A percentile compares a stretch with the other conserved stretches of the same genome.
Conservation (phyloP, 2,797 vertebrate species). For the Acipenser oxyrinchus region DNA sequence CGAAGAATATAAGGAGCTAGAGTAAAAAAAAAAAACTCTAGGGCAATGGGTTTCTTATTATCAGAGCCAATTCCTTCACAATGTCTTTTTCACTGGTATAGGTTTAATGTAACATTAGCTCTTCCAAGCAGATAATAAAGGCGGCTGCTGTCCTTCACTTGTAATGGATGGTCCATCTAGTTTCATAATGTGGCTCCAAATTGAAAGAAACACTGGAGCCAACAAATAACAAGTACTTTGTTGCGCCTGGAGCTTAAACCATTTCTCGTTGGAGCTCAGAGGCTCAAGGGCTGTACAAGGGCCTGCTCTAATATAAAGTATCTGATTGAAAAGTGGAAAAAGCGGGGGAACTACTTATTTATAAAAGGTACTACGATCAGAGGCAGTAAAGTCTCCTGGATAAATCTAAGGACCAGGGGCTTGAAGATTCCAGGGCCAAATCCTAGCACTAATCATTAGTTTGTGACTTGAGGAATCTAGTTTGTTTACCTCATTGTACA, state of each 20-base stretch:
- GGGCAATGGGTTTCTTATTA: constrained; percentile 4
- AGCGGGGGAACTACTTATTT: too few relatives aligned
- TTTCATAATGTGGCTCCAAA: constrained; percentile 15
- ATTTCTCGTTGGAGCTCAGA: too few relatives aligned
- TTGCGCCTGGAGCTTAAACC: neutral
- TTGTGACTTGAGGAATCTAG: too few relatives aligned
- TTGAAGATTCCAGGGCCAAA: too few relatives aligned
- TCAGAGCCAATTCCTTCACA: neutral
- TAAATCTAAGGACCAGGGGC: too few relatives aligned
- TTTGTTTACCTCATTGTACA: too few relatives aligned
- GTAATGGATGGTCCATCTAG: constrained; percentile 10
- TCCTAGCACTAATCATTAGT: neutral
- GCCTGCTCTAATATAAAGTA: too few relatives aligned
- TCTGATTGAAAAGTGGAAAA: too few relatives aligned
- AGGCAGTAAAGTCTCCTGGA: too few relatives aligned
- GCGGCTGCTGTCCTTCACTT: constrained; percentile 13
- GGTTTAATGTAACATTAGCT: constrained; percentile 8
- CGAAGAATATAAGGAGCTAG: too few relatives aligned
- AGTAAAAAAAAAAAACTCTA: constrained; percentile 1
- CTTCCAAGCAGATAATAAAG: constrained; percentile 10
- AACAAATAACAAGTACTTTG: neutral
- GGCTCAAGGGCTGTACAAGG: too few relatives aligned
- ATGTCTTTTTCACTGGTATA: neutral
- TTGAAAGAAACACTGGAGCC: constrained; percentile 11
- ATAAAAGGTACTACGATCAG: too few relatives aligned